Conservation (phyloP, 2,888 invertebrate genomes). For the Lasius fuliginosus region DNA sequence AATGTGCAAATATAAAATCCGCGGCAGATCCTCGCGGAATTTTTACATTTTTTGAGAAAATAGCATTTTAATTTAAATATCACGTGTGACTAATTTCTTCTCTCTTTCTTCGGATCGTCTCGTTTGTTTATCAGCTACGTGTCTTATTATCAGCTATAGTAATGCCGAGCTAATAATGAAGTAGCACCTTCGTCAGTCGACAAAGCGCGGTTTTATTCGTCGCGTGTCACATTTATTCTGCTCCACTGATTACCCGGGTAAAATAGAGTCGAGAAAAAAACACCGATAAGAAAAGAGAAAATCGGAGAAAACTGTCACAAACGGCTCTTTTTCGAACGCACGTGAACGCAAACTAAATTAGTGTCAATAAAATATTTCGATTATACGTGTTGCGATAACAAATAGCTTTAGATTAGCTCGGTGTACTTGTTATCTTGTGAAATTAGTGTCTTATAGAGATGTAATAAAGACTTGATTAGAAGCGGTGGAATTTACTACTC, state of each 20-base stretch:
- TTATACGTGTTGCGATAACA: conserved; percentile 12
- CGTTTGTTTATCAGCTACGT: conserved; percentile 42
- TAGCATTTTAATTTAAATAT: not conserved
- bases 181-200: conserved; percentile 37
- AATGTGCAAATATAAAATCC: not conserved
- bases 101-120: not conserved
- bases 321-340: not conserved
- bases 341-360: conserved; percentile 27
- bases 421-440: conserved; percentile 23
- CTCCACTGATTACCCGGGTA: not conserved
- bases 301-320: not conserved
- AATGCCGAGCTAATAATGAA: conserved; percentile 51
- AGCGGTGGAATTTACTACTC: not conserved
- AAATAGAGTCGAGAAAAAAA: not conserved
- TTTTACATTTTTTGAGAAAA: not conserved
- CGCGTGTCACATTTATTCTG: conserved; percentile 19
- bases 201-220: conserved; percentile 35
- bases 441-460: conserved; percentile 19
- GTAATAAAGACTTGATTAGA: conserved; percentile 34
- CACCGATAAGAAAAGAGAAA: not conserved
- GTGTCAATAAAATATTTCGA: conserved; percentile 21
- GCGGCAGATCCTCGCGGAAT: not conserved
- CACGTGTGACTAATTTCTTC: not conserved
- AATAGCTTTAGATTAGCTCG: conserved; percentile 3
- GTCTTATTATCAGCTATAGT: conserved; percentile 45